Evolutionary conservation across 2,113 vertebrate species (phyloP), one percentile per base, ranked within the genome.

Genomic region (Phoxinus phoxinus): DNA sequence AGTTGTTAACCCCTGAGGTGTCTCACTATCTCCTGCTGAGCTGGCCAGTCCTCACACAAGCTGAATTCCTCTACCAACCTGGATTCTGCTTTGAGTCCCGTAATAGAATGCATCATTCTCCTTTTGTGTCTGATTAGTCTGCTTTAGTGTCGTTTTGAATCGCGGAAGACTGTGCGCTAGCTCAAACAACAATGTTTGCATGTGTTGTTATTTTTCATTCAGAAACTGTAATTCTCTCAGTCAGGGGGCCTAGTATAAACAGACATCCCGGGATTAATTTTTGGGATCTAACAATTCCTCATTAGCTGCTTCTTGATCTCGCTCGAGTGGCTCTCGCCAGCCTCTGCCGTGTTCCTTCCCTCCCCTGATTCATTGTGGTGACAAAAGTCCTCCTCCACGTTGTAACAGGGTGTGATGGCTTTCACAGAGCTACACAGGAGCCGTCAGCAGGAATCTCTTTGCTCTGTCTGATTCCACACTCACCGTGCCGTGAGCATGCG

Each of bases 301-400:
- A 88, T 88, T 88, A 88, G 73, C 74, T 73, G 73, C 8, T 61
- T 63, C 69, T 85, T 88, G 84, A 88, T 83, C 59, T 83, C 58
- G 10, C 44, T 86, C 23, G 87, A 88, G 87, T 88, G 81, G 85
- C 77, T 87, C 77, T 85, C 46, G 48, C 83, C 69, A 75, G 53
- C 76, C 87, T 83, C 41, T 83, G 37, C 79, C 56, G 58, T 80
- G 84, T 84, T 83, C 30, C 65, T 23, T 80, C 72, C 63, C 80
- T 71, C 69, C 65, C 84, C 73, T 88, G 84, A 88, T 86, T 86
- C 46, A 88, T 46, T 71, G 73, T 83, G 80, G 87, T 74, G 87
- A 88, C 84, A 88, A 88, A 88, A 86, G 84, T 84, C 81, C 81
- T 88, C 75, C 87, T 86, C 75, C 84, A 86, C 74, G 78, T 71